Evolutionary conservation across 2,888 invertebrate species (phyloP).

Genomic region (Dryadula phaetusa): DNA sequence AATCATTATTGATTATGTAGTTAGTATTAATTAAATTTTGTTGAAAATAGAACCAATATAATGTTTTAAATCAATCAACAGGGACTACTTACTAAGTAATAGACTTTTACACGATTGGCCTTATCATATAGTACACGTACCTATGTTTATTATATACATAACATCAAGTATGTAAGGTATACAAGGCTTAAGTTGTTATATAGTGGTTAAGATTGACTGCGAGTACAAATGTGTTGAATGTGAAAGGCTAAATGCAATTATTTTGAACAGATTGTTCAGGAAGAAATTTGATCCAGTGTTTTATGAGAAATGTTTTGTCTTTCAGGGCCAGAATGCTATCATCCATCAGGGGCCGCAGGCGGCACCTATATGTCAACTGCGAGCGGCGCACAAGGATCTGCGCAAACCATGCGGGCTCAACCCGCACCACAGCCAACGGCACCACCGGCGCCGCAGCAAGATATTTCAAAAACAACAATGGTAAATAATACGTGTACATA

Average conservation of each 20-base stretch:
- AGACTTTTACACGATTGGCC: no score
- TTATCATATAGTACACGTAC: no score
- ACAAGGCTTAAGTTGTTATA: background rate
- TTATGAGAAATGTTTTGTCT: constrained; percentile 25
- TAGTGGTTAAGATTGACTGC: background rate
- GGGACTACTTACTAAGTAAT: no score
- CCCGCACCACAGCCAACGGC: constrained; percentile 71
- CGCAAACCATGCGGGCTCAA: constrained; percentile 68
- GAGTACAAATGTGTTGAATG: background rate
- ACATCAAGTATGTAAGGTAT: no score
- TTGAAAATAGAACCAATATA: no score
- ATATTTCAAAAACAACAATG: constrained; percentile 74
- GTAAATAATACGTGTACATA: constrained; percentile 51
- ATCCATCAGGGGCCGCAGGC: constrained; percentile 65
- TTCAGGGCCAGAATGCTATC: constrained; percentile 77
- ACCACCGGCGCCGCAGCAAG: constrained; percentile 73
- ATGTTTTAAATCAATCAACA: no score
- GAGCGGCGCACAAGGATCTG: constrained; percentile 64
- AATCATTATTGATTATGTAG: no score
- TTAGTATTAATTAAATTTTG: no score
- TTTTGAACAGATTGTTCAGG: no score
- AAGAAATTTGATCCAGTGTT: background rate
- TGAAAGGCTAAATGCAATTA: no score
- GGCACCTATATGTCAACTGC: constrained; percentile 69
- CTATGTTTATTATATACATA: no score